Evolutionary conservation across 2,113 vertebrate genomes (phyloP), one percentile per base, ranked within the genome.

Genomic region (Macquaria australasica): DNA sequence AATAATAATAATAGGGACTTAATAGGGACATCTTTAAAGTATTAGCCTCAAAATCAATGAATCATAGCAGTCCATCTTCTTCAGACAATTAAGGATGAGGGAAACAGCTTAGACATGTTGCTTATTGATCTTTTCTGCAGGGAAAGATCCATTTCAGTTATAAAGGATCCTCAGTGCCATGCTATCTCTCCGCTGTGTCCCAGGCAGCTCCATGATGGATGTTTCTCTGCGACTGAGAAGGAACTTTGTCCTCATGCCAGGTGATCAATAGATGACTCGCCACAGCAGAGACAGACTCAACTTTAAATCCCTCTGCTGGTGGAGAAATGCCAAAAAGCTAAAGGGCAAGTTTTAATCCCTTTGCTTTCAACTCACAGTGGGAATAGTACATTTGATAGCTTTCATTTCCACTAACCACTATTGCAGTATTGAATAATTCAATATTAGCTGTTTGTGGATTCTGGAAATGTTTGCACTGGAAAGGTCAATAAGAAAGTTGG

Each of bases 141-240:
- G 60, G 51, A 87, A 82, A 91, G 53, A 91, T 93, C 89, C 85
- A 70, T 93, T 90, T 90, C 37, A 45, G 31, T 83, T 87, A 25
- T 87, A 83, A 84, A 89, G 75, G 79, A 85, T 91, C 63, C 39
- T 70, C 66, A 68, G 87, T 28, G 76, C 53, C 45, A 34, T 41
- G 28, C 68, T 82, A 85, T 79, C 82, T 83, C 81, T 82, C 51
- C 10, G 7, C 64, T 72, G 72, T 20, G 82, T 88, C 76, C 41
- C 28, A 15, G 68, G 81, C 83, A 88, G 77, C 73, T 59, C 82
- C 1, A 15, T 90, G 91, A 93, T 87, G 82, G 88, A 92, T 90
- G 83, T 23, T 50, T 78, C 63, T 56, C 77, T n/a, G 78, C 1
- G 3, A 60, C 77, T 56, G 64, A 84, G 84, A 37, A 34, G 68